Evolutionary conservation across 2,888 invertebrate genomes (phyloP).

Genomic region (Euplagia quadripunctaria): DNA sequence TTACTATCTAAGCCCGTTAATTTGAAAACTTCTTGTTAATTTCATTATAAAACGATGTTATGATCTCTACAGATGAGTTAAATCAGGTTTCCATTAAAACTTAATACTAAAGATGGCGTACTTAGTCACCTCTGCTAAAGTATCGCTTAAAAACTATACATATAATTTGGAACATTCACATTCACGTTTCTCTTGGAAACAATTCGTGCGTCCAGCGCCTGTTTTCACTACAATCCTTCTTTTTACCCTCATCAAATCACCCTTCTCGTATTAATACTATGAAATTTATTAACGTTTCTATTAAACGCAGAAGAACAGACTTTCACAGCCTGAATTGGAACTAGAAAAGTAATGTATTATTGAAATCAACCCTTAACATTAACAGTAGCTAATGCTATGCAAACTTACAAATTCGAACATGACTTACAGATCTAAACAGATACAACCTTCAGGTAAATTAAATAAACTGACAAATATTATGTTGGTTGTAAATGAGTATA

Average conservation of each 20-base stretch:
- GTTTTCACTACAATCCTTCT: conserved; percentile 17
- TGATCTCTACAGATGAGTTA: conserved; percentile 31
- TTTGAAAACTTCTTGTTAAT: conserved; percentile 35
- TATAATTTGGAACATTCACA: conserved; percentile 52
- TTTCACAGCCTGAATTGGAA: conserved; percentile 68
- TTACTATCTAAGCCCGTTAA: conserved; percentile 34
- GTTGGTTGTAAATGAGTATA: not conserved
- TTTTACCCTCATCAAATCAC: conserved; percentile 32
- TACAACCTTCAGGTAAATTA: not conserved
- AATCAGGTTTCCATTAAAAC: conserved; percentile 28
- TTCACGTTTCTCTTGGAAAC: conserved; percentile 56
- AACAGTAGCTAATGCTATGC: conserved; percentile 48
- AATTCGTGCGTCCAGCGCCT: conserved; percentile 76
- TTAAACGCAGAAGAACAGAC: conserved; percentile 59
- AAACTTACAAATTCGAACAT: conserved; percentile 29
- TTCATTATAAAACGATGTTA: conserved; percentile 23
- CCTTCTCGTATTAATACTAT: conserved; percentile 43
- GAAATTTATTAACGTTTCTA: conserved; percentile 33
- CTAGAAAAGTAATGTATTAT: conserved; percentile 54
- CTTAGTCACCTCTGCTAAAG: conserved; percentile 28
- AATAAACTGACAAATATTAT: not conserved
- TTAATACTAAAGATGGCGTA: conserved; percentile 36
- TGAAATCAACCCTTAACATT: conserved; percentile 50
- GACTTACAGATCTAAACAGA: not conserved
- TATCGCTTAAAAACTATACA: conserved; percentile 32